Evolutionary conservation across 2,113 vertebrate genomes (phyloP).

Genomic region (Nesogale talazaci): DNA sequence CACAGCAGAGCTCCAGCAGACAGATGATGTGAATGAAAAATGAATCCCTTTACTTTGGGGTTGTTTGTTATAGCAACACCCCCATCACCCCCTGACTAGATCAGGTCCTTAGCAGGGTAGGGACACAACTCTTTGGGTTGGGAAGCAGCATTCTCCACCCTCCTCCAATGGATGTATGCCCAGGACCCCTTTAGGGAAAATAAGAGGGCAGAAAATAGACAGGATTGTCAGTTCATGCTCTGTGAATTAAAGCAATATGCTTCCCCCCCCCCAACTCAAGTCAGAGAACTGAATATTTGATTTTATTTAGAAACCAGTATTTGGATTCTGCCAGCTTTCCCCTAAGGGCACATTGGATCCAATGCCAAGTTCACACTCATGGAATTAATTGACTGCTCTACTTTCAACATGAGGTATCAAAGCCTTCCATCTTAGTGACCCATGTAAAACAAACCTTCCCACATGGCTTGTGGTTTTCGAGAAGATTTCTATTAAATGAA

Average conservation of each 20-base stretch:
- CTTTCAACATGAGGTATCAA: slow-evolving; percentile 75
- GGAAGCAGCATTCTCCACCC: background rate
- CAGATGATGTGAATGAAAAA: background rate
- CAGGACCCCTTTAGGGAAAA: background rate
- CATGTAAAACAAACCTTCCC: slow-evolving; percentile 60
- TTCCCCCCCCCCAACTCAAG: background rate
- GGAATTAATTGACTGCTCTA: slow-evolving; percentile 69
- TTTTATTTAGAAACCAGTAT: slow-evolving; percentile 69
- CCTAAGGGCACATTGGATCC: slow-evolving; percentile 41
- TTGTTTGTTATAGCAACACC: slow-evolving; percentile 35
- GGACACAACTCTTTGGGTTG: background rate
- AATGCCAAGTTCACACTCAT: slow-evolving; percentile 74
- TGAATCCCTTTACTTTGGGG: background rate
- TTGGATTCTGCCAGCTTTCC: slow-evolving; percentile 62
- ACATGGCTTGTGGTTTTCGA: slow-evolving; percentile 57
- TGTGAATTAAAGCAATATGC: slow-evolving; percentile 64
- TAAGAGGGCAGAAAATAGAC: background rate
- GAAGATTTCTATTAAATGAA: slow-evolving; percentile 64
- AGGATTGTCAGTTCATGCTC: slow-evolving; percentile 38
- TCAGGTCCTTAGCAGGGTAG: background rate
- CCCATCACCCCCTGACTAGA: background rate
- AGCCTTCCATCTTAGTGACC: slow-evolving; percentile 64
- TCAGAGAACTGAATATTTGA: slow-evolving; percentile 65
- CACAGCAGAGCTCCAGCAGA: background rate
- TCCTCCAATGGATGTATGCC: background rate